phyloP scores from a whole-genome alignment of 1,140 invertebrate genomes.

The Sminthurides bifidus region DNA sequence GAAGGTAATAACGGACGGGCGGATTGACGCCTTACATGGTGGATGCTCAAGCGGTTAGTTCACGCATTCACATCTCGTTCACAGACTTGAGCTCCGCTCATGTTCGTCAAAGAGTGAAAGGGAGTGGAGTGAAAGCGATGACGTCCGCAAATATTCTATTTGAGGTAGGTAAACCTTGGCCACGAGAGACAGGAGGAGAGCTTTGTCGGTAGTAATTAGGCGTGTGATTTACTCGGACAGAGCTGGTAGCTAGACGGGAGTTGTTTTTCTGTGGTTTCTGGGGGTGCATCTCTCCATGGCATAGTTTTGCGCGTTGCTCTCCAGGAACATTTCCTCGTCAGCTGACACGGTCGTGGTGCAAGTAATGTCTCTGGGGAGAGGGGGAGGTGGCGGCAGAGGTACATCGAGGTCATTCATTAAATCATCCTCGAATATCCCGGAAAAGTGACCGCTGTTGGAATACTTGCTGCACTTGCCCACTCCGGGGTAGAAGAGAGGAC shows the following conservation, averaged over 20 bases:
- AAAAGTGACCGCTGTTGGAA: not conserved
- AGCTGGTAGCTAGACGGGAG: slow-evolving; percentile 6
- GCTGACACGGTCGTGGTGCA: slow-evolving; percentile 11
- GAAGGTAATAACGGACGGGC: too few relatives aligned
- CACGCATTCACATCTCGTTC: too few relatives aligned
- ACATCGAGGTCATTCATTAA: slow-evolving; percentile 4
- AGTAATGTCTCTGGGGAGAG: slow-evolving; percentile 14
- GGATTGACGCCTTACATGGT: too few relatives aligned
- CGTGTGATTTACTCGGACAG: too few relatives aligned
- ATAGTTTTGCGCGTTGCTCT: not conserved
- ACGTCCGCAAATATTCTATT: too few relatives aligned
- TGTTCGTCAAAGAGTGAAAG: too few relatives aligned
- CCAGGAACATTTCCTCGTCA: slow-evolving; percentile 6
- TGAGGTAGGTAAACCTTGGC: too few relatives aligned
- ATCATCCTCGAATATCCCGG: slow-evolving; percentile 2
- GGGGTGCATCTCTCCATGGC: not conserved
- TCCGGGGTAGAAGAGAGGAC: not conserved
- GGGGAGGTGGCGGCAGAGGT: slow-evolving; percentile 11
- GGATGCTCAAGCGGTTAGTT: too few relatives aligned
- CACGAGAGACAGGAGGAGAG: too few relatives aligned
- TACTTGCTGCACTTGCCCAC: not conserved
- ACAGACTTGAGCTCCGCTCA: too few relatives aligned
- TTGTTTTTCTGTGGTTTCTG: slow-evolving; percentile 1
- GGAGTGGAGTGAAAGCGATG: too few relatives aligned
- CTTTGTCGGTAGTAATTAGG: too few relatives aligned